Conservation (phyloP, 1,140 invertebrate species). For the Scaptomyza graminum region DNA sequence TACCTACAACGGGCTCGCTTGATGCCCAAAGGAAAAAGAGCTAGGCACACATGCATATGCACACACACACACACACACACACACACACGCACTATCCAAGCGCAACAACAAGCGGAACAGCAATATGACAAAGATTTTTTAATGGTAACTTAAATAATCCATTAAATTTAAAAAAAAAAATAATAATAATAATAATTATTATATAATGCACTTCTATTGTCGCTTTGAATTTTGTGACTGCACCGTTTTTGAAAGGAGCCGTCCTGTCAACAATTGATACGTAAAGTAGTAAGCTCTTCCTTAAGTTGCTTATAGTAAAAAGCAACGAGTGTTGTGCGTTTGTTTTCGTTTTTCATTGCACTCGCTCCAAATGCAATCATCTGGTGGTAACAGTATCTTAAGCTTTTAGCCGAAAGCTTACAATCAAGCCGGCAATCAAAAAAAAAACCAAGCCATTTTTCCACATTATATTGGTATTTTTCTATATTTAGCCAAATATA, state of each 20-base stretch:
- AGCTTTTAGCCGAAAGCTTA: slow-evolving; percentile 8
- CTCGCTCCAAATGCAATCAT: background rate
- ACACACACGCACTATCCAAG: too few species aligned
- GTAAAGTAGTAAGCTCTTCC: background rate
- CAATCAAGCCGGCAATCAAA: slow-evolving; percentile 20
- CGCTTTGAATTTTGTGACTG: background rate
- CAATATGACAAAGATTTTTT: background rate
- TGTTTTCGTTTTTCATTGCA: slow-evolving; percentile 32
- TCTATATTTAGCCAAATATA: background rate
- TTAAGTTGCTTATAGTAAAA: background rate
- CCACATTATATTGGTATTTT: slow-evolving; percentile 4
- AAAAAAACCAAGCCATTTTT: slow-evolving; percentile 6
- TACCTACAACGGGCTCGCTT: background rate
- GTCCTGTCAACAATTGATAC: background rate
- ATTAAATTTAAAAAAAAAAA: background rate
- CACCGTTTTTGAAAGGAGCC: background rate
- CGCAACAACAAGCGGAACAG: background rate
- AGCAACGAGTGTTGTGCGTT: slow-evolving; percentile 14
- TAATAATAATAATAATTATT: too few species aligned
- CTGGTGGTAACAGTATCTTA: slow-evolving; percentile 11
- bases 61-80: too few species aligned
- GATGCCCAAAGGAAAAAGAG: slow-evolving; percentile 38
- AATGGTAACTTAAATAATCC: background rate
- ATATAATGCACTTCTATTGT: too few species aligned
- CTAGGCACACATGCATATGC: slow-evolving; percentile 13